A percentile compares a stretch with the other conserved stretches of the same genome.
Conservation (phyloP, 2,797 vertebrate species). For the Apogon hyalosoma region DNA sequence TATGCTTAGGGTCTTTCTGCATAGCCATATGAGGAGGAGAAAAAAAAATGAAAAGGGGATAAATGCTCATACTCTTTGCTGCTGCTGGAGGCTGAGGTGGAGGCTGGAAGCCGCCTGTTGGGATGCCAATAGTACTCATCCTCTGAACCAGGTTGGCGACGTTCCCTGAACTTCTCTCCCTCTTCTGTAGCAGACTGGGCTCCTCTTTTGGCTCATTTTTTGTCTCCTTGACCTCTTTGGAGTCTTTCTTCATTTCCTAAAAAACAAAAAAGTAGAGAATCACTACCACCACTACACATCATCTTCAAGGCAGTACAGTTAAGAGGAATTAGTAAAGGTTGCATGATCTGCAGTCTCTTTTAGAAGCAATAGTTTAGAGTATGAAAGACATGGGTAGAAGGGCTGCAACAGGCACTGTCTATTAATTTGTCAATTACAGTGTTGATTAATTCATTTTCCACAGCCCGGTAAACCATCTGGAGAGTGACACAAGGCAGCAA, state of each 20-base stretch:
- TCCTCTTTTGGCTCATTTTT: conserved; percentile 86
- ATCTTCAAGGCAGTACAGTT: not conserved
- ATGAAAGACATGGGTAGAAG: not conserved
- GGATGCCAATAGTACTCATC: conserved; percentile 93
- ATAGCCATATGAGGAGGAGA: too few species aligned
- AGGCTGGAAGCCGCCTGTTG: conserved; percentile 91
- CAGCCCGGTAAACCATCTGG: too few species aligned
- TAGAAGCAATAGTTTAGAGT: not conserved
- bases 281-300: not conserved
- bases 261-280: not conserved
- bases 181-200: conserved; percentile 77
- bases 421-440: too few species aligned
- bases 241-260: conserved; percentile 90
- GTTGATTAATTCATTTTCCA: too few species aligned
- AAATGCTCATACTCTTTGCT: conserved; percentile 67
- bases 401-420: too few species aligned
- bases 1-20: too few species aligned
- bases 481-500: too few species aligned
- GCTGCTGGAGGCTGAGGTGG: conserved; percentile 80
- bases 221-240: conserved; percentile 84
- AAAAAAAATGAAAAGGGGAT: not conserved
- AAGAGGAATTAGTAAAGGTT: not conserved
- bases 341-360: too few species aligned
- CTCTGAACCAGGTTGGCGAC: conserved; percentile 95
- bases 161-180: conserved; percentile 89